These are phyloP conservation scores for Drosophila sproati DNA, from an alignment of 1,140 invertebrate genomes.

Conservation along the genomic window DNA sequence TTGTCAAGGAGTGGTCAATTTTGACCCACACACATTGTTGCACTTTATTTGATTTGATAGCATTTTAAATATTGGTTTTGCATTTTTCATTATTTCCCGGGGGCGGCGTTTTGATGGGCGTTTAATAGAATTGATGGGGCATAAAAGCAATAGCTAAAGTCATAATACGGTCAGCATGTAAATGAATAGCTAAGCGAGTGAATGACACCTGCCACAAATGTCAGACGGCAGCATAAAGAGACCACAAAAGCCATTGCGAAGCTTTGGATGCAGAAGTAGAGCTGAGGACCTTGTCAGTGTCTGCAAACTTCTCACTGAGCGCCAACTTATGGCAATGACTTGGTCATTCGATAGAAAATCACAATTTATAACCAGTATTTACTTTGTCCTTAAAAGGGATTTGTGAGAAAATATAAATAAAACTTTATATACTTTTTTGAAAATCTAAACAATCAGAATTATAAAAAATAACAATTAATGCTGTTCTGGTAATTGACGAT, in stretches of 20 bases:
- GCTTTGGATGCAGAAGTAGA: not conserved
- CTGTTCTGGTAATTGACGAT: too few relatives aligned
- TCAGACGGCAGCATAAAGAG: slow-evolving; percentile 65
- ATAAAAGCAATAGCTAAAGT: slow-evolving; percentile 28
- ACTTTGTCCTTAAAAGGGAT: too few relatives aligned
- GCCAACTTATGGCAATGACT: too few relatives aligned
- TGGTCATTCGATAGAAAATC: too few relatives aligned
- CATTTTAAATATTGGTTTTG: slow-evolving; percentile 81
- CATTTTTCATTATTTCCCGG: slow-evolving; percentile 72
- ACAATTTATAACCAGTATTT: too few relatives aligned
- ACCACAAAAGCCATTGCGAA: slow-evolving; percentile 54
- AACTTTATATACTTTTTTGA: too few relatives aligned
- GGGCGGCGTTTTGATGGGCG: slow-evolving; percentile 45
- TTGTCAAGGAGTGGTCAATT: slow-evolving; percentile 26
- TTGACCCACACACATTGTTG: slow-evolving; percentile 59
- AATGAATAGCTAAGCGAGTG: slow-evolving; percentile 51
- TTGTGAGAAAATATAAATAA: too few relatives aligned
- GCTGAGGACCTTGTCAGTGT: slow-evolving; percentile 66
- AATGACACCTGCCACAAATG: slow-evolving; percentile 53
- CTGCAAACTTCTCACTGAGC: slow-evolving; percentile 46
- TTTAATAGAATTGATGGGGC: slow-evolving; percentile 73
- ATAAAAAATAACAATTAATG: too few relatives aligned
- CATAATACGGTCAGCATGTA: slow-evolving; percentile 14
- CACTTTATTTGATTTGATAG: slow-evolving; percentile 77
- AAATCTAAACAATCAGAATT: too few relatives aligned